A percentile compares a stretch with the other conserved stretches of the same genome.
Evolutionary conservation across 2,797 vertebrate species (phyloP).

Genomic region (Scarus forsteni): DNA sequence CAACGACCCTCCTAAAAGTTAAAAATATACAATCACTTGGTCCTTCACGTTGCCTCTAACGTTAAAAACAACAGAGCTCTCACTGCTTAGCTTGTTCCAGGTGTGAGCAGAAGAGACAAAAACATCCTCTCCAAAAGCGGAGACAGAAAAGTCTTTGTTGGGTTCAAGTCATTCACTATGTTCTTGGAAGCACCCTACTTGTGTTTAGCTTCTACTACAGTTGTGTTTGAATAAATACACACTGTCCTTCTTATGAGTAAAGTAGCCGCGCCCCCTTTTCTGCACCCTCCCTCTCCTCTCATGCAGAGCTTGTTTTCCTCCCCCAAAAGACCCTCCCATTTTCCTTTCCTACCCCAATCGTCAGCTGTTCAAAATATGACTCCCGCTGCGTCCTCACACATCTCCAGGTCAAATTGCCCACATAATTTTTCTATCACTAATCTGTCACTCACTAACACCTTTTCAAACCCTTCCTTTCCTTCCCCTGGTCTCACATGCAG

Average conservation of each 20-base stretch:
- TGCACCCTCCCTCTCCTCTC: background rate
- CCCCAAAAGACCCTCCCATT: constrained; percentile 34
- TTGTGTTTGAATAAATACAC: constrained; percentile 59
- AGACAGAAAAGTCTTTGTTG: background rate
- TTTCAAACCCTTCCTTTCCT: too few relatives aligned
- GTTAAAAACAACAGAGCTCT: constrained; percentile 4
- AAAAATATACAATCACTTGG: background rate
- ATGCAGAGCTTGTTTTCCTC: constrained; percentile 48
- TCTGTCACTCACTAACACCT: background rate
- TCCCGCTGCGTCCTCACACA: background rate
- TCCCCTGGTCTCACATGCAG: background rate
- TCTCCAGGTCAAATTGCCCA: background rate
- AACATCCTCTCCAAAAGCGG: constrained; percentile 48
- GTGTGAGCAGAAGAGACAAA: constrained; percentile 34
- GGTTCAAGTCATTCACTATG: background rate
- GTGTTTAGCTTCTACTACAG: background rate
- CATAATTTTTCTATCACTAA: background rate
- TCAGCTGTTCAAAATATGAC: constrained; percentile 51
- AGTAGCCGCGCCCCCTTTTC: constrained; percentile 58
- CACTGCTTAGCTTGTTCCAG: constrained; percentile 59
- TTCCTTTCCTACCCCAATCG: constrained; percentile 1
- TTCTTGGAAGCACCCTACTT: background rate
- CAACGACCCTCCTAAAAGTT: constrained; percentile 5
- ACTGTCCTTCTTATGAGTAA: constrained; percentile 48
- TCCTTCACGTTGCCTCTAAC: background rate